Base-by-base conservation (phyloP, 2,888 invertebrate genomes). In the Andrena marginata region DNA sequence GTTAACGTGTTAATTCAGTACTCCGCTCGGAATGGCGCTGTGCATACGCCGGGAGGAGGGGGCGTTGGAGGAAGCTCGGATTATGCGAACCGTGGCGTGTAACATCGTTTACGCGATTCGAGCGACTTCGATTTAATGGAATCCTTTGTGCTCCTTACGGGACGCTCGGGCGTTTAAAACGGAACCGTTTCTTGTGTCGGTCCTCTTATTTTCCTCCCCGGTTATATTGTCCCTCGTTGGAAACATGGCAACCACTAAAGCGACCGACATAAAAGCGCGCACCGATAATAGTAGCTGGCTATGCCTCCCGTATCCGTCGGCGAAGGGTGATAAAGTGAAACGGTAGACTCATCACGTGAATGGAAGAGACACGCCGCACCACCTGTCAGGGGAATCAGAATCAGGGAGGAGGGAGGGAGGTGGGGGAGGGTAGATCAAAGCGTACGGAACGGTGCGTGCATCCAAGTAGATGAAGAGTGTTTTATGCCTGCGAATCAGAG, bases 281-380 rank as follows among this genome's bases (percentile, higher is more conserved):
- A 49, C 59, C 33, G 73, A 82, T 85, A 76, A 80, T 83, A 70
- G 65, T 77, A 70, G 74, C 75, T 64, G 56, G 42, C 77, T 63
- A 69, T 62, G 62, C 56, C 31, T 68, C 63, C 75, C 60, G 68
- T 33, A 35, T 70, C 51, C 56, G 76, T 60, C 73, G 71, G 73
- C 60, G 85, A 67, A 51, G 80, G 77, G 81, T 80, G 85, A 87
- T 87, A 87, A 87, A 87, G 81, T 71, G 80, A 87, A 87, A 87
- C 85, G 87, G 42, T 16, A 82, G 82, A 75, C 84, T 85, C 87
- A 84, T 87, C 87, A 82, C 76, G 75, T 80, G 87, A 87, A 85
- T 87, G 85, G 85, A 80, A 64, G 80, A 79, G 80, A 81, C 83
- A 70, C 69, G 71, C 59, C 48, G 64, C 59, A 65, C 74, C 71